Conservation (phyloP, 2,797 vertebrate species). For the Sebastes oblongus region DNA sequence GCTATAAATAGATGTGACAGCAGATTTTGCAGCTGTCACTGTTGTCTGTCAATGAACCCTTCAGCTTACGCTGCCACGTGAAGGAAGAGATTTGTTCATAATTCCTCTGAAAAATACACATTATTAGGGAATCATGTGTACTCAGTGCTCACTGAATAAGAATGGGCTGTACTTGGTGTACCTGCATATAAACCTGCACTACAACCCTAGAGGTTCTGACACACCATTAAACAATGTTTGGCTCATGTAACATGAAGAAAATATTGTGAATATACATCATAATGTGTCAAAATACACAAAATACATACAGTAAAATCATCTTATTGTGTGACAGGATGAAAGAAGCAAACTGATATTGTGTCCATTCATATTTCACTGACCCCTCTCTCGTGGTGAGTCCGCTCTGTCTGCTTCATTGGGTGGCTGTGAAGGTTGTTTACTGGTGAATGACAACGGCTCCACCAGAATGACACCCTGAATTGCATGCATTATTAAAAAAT, state of each 20-base stretch:
- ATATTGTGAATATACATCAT: neutral
- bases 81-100: neutral
- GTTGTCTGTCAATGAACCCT: neutral
- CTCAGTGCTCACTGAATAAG: neutral
- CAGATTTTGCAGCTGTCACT: neutral
- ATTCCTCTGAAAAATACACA: neutral
- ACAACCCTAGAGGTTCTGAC: neutral
- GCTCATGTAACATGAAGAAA: no score
- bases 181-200: neutral
- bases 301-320: neutral
- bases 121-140: neutral
- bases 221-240: neutral
- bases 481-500: conserved; percentile 76
- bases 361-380: conserved; percentile 31
- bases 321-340: neutral
- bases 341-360: neutral
- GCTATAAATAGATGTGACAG: neutral
- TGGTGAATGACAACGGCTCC: conserved; percentile 59
- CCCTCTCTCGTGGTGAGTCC: neutral
- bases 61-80: neutral
- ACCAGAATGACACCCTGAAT: conserved; percentile 71
- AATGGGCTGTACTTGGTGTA: neutral
- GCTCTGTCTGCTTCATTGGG: conserved; percentile 24
- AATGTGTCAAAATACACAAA: neutral
- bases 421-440: conserved; percentile 54